Percentiles rank a stretch among this genome's conserved stretches.
Conservation (phyloP, 2,113 vertebrate species). For the Bambusicola thoracicus region DNA sequence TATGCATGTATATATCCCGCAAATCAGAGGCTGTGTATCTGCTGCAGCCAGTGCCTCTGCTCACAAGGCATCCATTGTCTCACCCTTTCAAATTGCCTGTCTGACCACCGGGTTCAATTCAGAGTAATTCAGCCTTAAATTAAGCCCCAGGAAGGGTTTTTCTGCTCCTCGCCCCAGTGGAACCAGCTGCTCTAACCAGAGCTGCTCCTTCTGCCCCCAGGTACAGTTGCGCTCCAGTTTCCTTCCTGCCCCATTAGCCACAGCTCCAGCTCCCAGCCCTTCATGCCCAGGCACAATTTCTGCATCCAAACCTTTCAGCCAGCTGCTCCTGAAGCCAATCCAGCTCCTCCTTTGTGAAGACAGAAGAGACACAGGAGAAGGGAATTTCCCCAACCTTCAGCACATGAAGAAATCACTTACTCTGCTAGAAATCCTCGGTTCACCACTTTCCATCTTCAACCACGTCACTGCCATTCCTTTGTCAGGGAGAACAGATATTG, state of each 20-base stretch:
- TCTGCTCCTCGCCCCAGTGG: not conserved
- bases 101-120: not conserved
- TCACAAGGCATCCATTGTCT: not conserved
- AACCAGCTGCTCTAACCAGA: not conserved
- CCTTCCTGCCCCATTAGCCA: too few species aligned
- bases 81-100: not conserved
- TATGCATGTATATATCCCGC: rapidly evolving
- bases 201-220: not conserved
- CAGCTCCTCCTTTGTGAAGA: not conserved
- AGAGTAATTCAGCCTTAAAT: not conserved
- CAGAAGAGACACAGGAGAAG: not conserved
- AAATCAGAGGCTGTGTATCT: not conserved
- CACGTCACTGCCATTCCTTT: not conserved
- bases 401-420: not conserved
- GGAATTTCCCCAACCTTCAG: not conserved
- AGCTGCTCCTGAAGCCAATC: not conserved
- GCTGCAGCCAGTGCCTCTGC: not conserved
- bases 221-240: not conserved
- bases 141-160: not conserved
- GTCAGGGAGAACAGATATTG: not conserved
- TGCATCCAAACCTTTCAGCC: not conserved
- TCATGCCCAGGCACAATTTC: not conserved
- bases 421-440: not conserved
- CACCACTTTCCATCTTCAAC: not conserved
- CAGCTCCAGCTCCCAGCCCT: not conserved